Percentiles rank a stretch among this genome's conserved stretches.
Evolutionary conservation across 2,888 invertebrate species (phyloP).

Genomic region (Ecdyonurus torrentis): DNA sequence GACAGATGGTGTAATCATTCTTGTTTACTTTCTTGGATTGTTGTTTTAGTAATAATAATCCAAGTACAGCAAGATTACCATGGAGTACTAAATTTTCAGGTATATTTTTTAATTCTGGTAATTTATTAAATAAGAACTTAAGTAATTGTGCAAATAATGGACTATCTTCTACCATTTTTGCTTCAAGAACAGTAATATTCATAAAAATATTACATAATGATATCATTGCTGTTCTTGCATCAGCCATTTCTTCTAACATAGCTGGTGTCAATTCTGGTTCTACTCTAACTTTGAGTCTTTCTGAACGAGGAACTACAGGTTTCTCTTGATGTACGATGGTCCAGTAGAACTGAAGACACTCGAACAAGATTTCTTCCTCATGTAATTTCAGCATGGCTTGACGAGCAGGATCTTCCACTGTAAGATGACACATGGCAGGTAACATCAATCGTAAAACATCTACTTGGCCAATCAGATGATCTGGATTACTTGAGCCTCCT

Average conservation of each 20-base stretch:
- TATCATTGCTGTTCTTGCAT: slow-evolving; percentile 68
- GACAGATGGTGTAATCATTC: slow-evolving; percentile 75
- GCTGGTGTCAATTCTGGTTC: slow-evolving; percentile 61
- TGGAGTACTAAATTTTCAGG: slow-evolving; percentile 71
- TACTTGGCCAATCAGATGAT: slow-evolving; percentile 28
- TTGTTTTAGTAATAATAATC: slow-evolving; percentile 66
- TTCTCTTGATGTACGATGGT: slow-evolving; percentile 72
- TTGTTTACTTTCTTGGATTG: slow-evolving; percentile 68
- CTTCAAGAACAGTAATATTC: slow-evolving; percentile 79
- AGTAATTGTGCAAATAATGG: slow-evolving; percentile 59
- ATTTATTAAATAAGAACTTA: slow-evolving; percentile 68
- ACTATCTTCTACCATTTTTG: slow-evolving; percentile 64
- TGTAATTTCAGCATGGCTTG: slow-evolving; percentile 54
- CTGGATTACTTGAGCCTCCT: slow-evolving; percentile 31
- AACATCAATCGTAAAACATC: slow-evolving; percentile 68
- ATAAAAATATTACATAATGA: slow-evolving; percentile 83
- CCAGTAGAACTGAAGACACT: slow-evolving; percentile 70
- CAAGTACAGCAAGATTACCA: slow-evolving; percentile 69
- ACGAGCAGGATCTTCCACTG: slow-evolving; percentile 77
- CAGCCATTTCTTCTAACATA: slow-evolving; percentile 63
- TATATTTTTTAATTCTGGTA: slow-evolving; percentile 67
- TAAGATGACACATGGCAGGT: slow-evolving; percentile 78
- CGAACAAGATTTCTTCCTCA: slow-evolving; percentile 60
- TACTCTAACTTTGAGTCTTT: slow-evolving; percentile 54
- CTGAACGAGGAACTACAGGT: slow-evolving; percentile 63